Evolutionary conservation across 53 echinoderm and acorn worm genomes (phyloP).

Genomic region (Paelopatides confundens): DNA sequence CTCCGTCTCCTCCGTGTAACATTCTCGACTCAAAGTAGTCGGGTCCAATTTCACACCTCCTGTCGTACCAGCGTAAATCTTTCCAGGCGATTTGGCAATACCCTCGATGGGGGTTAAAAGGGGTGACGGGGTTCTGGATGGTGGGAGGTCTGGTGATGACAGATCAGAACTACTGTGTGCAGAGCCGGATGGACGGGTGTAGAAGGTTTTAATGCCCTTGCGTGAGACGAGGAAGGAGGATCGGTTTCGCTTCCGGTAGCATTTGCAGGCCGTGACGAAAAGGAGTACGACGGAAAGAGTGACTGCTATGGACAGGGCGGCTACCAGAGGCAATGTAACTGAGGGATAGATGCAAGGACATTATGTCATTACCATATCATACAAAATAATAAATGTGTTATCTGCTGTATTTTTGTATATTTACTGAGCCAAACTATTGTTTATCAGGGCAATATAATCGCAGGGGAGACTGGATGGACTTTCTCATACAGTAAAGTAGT

Average conservation of each 20-base stretch:
- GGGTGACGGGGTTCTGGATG: slow-evolving; percentile 73
- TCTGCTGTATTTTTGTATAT: too few species aligned
- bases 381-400: too few species aligned
- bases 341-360: too few species aligned
- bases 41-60: slow-evolving; percentile 84
- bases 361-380: too few species aligned
- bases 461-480: too few species aligned
- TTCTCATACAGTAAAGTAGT: too few species aligned
- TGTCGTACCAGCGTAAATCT: slow-evolving; percentile 73
- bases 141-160: slow-evolving; percentile 87
- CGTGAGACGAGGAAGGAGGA: slow-evolving; percentile 83
- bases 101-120: slow-evolving; percentile 81
- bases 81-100: slow-evolving; percentile 57
- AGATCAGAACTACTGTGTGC: slow-evolving; percentile 94
- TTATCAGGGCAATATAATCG: too few species aligned
- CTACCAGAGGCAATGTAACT: slow-evolving; percentile 48
- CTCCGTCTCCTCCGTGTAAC: slow-evolving; percentile 90
- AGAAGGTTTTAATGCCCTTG: slow-evolving; percentile 80
- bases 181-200: slow-evolving; percentile 85
- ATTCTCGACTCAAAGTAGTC: slow-evolving; percentile 85
- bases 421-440: too few species aligned
- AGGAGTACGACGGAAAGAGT: slow-evolving; percentile 79
- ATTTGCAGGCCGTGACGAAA: slow-evolving; percentile 87
- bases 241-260: slow-evolving; percentile 77
- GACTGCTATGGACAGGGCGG: slow-evolving; percentile 82